A percentile compares a stretch with the other conserved stretches of the same genome.
These are phyloP conservation scores for Nyctereutes procyonoides DNA, from an alignment of 2,113 vertebrate genomes.

Conservation along the genomic window DNA sequence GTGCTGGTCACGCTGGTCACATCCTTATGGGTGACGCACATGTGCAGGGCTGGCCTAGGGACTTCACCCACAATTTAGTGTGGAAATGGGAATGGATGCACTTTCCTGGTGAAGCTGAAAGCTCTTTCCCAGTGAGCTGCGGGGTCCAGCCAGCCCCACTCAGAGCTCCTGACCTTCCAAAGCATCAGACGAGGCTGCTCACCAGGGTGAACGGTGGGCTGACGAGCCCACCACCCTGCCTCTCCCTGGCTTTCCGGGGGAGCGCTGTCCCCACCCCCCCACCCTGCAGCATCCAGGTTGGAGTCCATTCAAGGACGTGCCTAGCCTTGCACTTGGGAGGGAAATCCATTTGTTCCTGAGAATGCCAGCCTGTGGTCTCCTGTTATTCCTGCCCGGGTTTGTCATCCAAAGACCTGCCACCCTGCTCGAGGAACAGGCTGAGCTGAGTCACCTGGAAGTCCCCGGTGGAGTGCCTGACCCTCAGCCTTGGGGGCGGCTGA, in stretches of 20 bases:
- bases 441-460: neutral
- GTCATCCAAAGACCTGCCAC: neutral
- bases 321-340: neutral
- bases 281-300: accelerated
- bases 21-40: accelerated
- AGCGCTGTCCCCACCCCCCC: accelerated
- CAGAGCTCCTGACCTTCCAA: neutral
- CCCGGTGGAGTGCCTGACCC: neutral
- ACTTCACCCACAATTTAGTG: neutral
- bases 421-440: neutral
- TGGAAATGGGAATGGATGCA: neutral
- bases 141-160: neutral
- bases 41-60: neutral
- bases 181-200: accelerated
- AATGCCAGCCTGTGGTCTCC: accelerated
- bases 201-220: accelerated
- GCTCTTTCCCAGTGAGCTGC: neutral
- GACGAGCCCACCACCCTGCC: neutral
- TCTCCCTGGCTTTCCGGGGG: neutral
- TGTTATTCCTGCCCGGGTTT: accelerated
- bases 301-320: neutral
- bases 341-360: neutral
- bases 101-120: neutral
- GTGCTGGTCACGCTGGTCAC: accelerated
- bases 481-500: accelerated